phyloP scores from a whole-genome alignment of 2,888 invertebrate species.

The Galerucella nymphaeae region DNA sequence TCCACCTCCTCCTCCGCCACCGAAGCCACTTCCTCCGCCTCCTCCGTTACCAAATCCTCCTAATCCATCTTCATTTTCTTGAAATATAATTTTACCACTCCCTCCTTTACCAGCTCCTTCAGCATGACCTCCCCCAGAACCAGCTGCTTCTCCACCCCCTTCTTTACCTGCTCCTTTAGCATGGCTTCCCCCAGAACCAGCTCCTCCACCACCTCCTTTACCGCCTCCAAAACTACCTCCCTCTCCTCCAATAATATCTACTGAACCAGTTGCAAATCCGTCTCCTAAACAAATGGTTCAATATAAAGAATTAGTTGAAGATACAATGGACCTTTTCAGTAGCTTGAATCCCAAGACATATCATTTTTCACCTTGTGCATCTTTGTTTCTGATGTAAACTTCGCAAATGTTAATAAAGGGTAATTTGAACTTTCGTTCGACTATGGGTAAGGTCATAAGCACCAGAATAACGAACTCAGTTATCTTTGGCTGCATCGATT shows the following conservation, averaged over 20 bases:
- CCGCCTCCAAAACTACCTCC: slow-evolving; percentile 10
- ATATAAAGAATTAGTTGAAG: background rate
- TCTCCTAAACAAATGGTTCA: background rate
- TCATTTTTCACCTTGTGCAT: too few species aligned
- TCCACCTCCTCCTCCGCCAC: slow-evolving; percentile 2
- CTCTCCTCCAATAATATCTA: slow-evolving; percentile 5
- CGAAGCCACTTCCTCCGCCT: slow-evolving; percentile 10
- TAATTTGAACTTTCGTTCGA: too few species aligned
- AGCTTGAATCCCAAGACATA: too few species aligned
- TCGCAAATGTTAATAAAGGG: too few species aligned
- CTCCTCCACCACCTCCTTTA: background rate
- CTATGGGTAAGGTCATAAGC: too few species aligned
- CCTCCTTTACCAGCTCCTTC: slow-evolving; percentile 14
- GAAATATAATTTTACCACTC: slow-evolving; percentile 10
- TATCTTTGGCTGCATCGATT: too few species aligned
- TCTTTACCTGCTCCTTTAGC: slow-evolving; percentile 5
- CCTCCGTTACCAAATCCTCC: slow-evolving; percentile 2
- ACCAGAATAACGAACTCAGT: too few species aligned
- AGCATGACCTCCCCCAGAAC: slow-evolving; percentile 10
- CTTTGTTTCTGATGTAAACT: too few species aligned
- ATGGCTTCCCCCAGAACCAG: slow-evolving; percentile 6
- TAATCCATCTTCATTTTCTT: background rate
- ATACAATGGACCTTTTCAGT: too few species aligned
- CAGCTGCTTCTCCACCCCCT: slow-evolving; percentile 1
- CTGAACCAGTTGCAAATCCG: slow-evolving; percentile 11